Conservation (phyloP, 1,140 invertebrate species). For the Nilaparvata lugens region DNA sequence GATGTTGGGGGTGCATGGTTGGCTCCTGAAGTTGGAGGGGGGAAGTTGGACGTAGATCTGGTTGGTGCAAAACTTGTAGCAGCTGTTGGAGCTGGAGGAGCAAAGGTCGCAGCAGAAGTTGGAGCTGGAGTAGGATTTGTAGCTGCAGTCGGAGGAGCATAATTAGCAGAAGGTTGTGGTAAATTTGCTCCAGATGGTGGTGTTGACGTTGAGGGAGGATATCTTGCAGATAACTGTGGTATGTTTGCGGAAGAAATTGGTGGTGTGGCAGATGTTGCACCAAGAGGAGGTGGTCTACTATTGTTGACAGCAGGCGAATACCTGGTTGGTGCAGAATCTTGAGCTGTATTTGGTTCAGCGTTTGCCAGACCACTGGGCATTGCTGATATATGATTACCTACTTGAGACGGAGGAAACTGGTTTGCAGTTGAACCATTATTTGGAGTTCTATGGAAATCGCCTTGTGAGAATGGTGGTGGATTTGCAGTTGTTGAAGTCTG, state of each 20-base stretch:
- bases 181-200: not conserved
- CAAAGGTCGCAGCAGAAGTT: not conserved
- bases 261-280: conserved; percentile 2
- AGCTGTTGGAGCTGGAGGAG: not conserved
- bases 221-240: not conserved
- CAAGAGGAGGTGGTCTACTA: not conserved
- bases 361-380: too few species aligned
- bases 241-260: not conserved
- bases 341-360: too few species aligned
- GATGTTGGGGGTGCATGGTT: not conserved
- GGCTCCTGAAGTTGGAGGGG: not conserved
- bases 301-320: not conserved
- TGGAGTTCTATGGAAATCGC: too few species aligned
- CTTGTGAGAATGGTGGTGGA: too few species aligned
- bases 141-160: not conserved
- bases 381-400: too few species aligned
- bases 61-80: not conserved
- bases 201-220: not conserved
- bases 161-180: not conserved
- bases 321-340: too few species aligned
- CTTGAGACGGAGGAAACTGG: too few species aligned
- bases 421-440: too few species aligned
- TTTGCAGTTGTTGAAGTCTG: too few species aligned
- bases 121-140: not conserved
- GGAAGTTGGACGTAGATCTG: not conserved